A percentile compares a stretch with the other conserved stretches of the same genome.
phyloP scores from a whole-genome alignment of 1,140 invertebrate species.

The Telenomus remus region DNA sequence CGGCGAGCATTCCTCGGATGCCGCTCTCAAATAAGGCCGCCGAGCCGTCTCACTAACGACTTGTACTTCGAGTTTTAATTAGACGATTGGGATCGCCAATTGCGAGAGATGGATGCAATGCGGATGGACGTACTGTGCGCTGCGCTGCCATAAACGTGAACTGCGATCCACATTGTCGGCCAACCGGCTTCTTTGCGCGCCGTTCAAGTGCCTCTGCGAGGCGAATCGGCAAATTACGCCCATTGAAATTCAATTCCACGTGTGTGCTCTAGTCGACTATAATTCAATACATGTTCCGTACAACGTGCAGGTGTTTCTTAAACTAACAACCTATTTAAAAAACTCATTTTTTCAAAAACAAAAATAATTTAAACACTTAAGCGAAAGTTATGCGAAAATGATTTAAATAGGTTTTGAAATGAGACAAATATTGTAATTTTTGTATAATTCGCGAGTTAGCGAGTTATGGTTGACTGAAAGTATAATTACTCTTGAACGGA shows the following conservation, averaged over 20 bases:
- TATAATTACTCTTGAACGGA: too few relatives aligned
- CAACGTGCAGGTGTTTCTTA: conserved; percentile 19
- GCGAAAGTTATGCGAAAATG: too few relatives aligned
- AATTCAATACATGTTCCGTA: conserved; percentile 65
- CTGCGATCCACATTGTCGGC: conserved; percentile 17
- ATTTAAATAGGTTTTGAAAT: too few relatives aligned
- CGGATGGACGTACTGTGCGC: conserved; percentile 50
- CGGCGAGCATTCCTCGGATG: conserved; percentile 22
- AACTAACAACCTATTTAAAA: too few relatives aligned
- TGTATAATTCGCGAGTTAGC: too few relatives aligned
- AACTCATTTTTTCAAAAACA: too few relatives aligned
- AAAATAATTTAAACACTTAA: too few relatives aligned
- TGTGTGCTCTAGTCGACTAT: conserved; percentile 60
- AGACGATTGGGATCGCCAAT: conserved; percentile 54
- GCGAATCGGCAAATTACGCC: conserved; percentile 68
- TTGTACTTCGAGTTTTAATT: conserved; percentile 66
- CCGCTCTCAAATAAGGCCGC: conserved; percentile 26
- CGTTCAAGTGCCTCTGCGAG: conserved; percentile 17
- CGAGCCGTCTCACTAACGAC: conserved; percentile 62
- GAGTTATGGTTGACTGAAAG: too few relatives aligned
- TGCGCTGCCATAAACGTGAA: conserved; percentile 44
- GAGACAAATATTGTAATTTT: too few relatives aligned
- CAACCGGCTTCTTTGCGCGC: conserved; percentile 42
- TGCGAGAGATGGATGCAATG: conserved; percentile 37
- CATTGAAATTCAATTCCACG: conserved; percentile 72